These are phyloP conservation scores for Amazona vittata DNA, from an alignment of 2,113 vertebrate genomes.

Conservation along the genomic window DNA sequence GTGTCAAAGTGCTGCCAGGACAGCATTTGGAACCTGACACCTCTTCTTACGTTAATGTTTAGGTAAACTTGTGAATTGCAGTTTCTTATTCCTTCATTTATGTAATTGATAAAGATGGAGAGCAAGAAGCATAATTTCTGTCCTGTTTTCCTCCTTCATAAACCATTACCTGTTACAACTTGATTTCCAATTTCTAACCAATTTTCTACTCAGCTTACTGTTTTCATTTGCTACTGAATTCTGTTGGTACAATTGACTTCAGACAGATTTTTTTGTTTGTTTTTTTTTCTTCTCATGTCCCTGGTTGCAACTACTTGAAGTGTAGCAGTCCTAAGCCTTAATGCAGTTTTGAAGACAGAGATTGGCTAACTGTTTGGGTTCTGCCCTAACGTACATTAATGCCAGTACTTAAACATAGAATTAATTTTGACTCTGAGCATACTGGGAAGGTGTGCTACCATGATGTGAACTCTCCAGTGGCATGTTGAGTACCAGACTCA, in stretches of 20 bases:
- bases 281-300: not conserved
- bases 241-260: not conserved
- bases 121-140: not conserved
- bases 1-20: not conserved
- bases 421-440: not conserved
- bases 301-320: not conserved
- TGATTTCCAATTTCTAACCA: constrained; percentile 36
- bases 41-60: not conserved
- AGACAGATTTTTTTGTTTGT: not conserved
- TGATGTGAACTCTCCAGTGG: not conserved
- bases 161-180: constrained; percentile 9
- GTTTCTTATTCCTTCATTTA: constrained; percentile 6
- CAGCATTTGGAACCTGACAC: not conserved
- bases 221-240: constrained; percentile 5
- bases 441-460: not conserved
- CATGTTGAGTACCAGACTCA: not conserved
- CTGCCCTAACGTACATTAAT: not conserved
- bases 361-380: not conserved
- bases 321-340: not conserved
- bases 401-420: not conserved
- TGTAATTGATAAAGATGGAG: constrained; percentile 17
- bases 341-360: not conserved
- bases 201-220: constrained; percentile 27
- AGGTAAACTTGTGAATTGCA: not conserved
- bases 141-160: not conserved